Base-by-base conservation (phyloP, 2,797 vertebrate genomes). In the Thripadectes ignobilis region DNA sequence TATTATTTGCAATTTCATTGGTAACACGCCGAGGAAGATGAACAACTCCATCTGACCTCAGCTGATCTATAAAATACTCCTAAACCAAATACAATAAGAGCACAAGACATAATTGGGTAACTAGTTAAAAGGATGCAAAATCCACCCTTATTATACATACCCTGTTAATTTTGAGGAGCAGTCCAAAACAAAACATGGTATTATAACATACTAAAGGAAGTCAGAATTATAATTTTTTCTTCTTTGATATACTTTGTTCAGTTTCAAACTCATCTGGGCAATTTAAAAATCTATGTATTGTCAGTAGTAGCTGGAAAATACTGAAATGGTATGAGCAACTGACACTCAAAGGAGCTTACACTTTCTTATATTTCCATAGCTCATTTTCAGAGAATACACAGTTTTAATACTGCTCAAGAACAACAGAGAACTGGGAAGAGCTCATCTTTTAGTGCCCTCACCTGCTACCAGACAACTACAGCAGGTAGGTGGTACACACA, bases 61-160 rank as follows among this genome's bases (percentile, higher is more conserved):
- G 75, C 94, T 98, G 98, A 91, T 99, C 99, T 7, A 99, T 99
- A 71, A 99, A 99, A 97, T 99, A 99, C 75, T 99, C 99, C 99
- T 99, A 95, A 45, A 95, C 43, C 46, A 94, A 65, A 94, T 1
- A 73, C 7, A 54, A 68, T 49, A 68, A 95, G 92, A 32, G 22
- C 36, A 57, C 32, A n/a, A 49, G 49, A 65, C 30, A 43, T 81
- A 8, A 12, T 4, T 18, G 51, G 29, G 22, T 16, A 72, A 65
- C 22, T 74, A 41, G 63, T 43, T 12, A 87, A 67, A 59, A 7
- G 19, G 12, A 26, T 46, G 41, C 15, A 86, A 80, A 51, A 27
- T 16, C 23, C 4, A 15, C 46, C 57, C 16, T 13, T 32, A n/a
- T 34, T 19, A 66, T 4, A 82, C 15, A 10, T 12, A 54, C 34